Evolutionary conservation across 2,888 invertebrate species (phyloP), one percentile per base, ranked within the genome.

Genomic region (Cephonodes hylas): DNA sequence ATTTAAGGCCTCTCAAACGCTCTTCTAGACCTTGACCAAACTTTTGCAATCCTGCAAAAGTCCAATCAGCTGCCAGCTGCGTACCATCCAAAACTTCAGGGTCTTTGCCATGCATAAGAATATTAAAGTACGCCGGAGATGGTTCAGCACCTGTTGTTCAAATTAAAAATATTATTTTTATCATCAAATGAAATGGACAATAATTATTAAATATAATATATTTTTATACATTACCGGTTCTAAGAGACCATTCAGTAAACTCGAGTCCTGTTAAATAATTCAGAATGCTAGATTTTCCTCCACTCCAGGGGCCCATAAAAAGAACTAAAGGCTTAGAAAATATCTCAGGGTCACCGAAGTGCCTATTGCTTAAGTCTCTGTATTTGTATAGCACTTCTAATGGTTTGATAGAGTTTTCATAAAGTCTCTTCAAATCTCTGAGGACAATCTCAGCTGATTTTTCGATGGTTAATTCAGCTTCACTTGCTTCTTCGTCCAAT

Each of bases 241-340:
- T 94, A 69, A 98, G 90, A 63, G 97, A 95, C 84, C 96, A 95
- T 72, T 95, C 94, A 27, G 95, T 96, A 81, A 96, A 96, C 85
- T 98, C 97, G 69, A 96, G 96, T 65, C 97, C 96, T 44, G 97
- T 94, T 68, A 99, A 93, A 88, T 99, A 98, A 88, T 99, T 99
- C 67, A 98, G 95, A 72, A 98, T 97, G 60, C 97, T 96, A 1
- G 98, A 98, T 91, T 99, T 99, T 67, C 99, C 99, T 64, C 98
- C 98, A 79, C 98, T 98, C 97, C 98, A 98, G 42, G 98, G 98
- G 45, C 99, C 99, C 96, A 98, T 97, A 79, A 98, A 97, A 4
- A 99, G 93, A 60, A 98, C 95, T 79, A 98, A 91, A 1, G 99
- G 98, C 80, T 98, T 98, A 2, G 98, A 97, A 85, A 97, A 97